These are phyloP conservation scores for zebrafish (Danio rerio) DNA, from an alignment of 2,113 vertebrate species.

Conservation along the genomic window GRCz12tu NC_133181.1:36170001-36170500, in stretches of 20 bases:
- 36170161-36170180: constrained; percentile 46
- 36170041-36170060: constrained; percentile 44
- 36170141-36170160: constrained; percentile 40
- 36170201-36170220: constrained; percentile 1
- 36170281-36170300: constrained; percentile 16
- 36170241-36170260: constrained; percentile 5
- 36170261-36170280: constrained; percentile 11
- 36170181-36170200: constrained; percentile 38
- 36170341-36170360: constrained; percentile 32
- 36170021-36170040: constrained; percentile 40
- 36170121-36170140: constrained; percentile 30
- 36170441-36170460: constrained; percentile 65
- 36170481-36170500: constrained; percentile 77
- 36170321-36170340: not conserved
- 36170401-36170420: constrained; percentile 47
- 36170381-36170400: constrained; percentile 47
- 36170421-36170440: constrained; percentile 44
- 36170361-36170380: constrained; percentile 53
- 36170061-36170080: constrained; percentile 56
- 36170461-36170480: constrained; percentile 75
- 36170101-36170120: constrained; percentile 42
- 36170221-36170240: not conserved
- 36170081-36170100: constrained; percentile 59
- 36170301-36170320: constrained; percentile 37
- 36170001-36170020: constrained; percentile 37